Percentiles rank a stretch among this genome's conserved stretches.
Conservation (phyloP, 2,113 vertebrate species). For the Leptocoma aspasia region DNA sequence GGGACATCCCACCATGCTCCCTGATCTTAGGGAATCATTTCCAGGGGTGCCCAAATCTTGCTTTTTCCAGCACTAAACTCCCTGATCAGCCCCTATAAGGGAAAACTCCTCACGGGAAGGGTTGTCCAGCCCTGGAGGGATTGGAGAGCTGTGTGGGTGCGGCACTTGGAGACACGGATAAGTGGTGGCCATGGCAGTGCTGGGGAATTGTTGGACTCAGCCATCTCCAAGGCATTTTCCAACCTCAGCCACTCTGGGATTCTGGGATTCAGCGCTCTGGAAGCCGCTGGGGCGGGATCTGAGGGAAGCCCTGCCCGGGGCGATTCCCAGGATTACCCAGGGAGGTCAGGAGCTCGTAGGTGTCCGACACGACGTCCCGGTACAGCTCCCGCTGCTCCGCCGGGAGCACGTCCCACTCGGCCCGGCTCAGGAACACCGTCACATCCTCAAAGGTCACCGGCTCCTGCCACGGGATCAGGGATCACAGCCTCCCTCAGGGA, state of each 20-base stretch:
- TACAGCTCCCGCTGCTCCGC: not conserved
- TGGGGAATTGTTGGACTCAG: accelerated
- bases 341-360: not conserved
- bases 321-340: not conserved
- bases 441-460: not conserved
- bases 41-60: not conserved
- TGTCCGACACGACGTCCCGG: not conserved
- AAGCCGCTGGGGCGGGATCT: not conserved
- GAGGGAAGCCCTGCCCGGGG: not conserved
- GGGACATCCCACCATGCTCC: not conserved
- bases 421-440: not conserved
- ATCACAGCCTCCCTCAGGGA: not conserved
- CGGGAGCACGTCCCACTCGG: not conserved
- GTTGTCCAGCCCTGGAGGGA: not conserved
- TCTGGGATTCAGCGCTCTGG: not conserved
- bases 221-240: not conserved
- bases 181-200: not conserved
- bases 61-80: not conserved
- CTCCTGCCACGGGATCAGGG: not conserved
- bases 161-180: not conserved
- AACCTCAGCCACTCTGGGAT: not conserved
- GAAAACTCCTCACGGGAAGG: not conserved
- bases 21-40: not conserved
- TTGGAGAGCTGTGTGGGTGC: not conserved
- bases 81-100: no score